Evolutionary conservation across 35 echinoderm and acorn worm genomes (phyloP).

Genomic region (Lytechinus variegatus): DNA sequence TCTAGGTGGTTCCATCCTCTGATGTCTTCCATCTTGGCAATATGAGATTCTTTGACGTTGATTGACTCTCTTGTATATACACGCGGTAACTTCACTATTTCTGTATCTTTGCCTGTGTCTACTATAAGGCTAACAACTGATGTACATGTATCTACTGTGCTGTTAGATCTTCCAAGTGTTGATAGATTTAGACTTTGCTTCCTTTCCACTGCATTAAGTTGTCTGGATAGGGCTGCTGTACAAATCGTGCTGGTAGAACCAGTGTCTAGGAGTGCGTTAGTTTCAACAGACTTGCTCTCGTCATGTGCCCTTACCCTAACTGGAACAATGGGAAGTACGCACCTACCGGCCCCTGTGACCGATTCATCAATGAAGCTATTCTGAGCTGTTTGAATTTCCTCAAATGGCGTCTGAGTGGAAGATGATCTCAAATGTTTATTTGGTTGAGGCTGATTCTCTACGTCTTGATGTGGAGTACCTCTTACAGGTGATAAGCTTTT

Average conservation of each 20-base stretch:
- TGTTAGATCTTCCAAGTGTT: constrained; percentile 43
- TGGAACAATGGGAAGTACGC: not conserved
- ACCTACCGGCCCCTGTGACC: not conserved
- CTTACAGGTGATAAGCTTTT: not conserved
- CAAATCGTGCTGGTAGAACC: constrained; percentile 70
- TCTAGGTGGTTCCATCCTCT: constrained; percentile 60
- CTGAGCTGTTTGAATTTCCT: not conserved
- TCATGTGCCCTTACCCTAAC: not conserved
- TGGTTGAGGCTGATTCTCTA: not conserved
- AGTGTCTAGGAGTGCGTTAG: constrained; percentile 40
- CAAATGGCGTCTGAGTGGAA: not conserved
- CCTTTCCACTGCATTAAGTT: constrained; percentile 42
- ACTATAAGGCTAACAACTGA: constrained; percentile 52
- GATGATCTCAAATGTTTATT: not conserved
- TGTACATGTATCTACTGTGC: not conserved
- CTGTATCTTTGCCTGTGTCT: not conserved
- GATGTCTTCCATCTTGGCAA: constrained; percentile 54
- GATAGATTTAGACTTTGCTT: constrained; percentile 32
- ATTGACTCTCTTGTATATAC: constrained; percentile 53
- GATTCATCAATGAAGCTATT: not conserved
- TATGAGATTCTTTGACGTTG: constrained; percentile 32
- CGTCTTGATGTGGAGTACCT: not conserved
- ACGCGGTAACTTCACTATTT: constrained; percentile 17
- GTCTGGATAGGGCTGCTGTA: constrained; percentile 40
- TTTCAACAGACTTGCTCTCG: not conserved